Base-by-base conservation (phyloP, 2,113 vertebrate species). In the Actenoides hombroni region DNA sequence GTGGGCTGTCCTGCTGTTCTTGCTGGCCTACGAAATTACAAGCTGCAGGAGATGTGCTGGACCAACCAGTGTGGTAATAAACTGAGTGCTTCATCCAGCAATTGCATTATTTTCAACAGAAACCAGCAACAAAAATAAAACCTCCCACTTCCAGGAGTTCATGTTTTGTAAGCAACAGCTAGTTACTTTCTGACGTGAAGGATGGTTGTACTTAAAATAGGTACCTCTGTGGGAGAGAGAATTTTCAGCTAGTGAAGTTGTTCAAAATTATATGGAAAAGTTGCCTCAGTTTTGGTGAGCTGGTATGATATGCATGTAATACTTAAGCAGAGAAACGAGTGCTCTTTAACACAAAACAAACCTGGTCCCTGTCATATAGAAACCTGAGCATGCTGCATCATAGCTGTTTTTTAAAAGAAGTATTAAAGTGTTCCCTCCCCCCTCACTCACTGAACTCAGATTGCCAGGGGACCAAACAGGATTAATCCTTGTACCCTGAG, bases 351-450 rank as follows among this genome's bases (percentile, higher is more conserved):
- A 64, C 64, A 46, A 69, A 94, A n/a, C 31, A 83, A 80, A 54
- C 46, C 16, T 0, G 0, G 69, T 60, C 33, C 53, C 33, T 75
- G 51, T 25, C 11, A 1, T 54, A 21, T 0, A 0, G 93, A 96
- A 95, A 95, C 57, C 61, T 73, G 71, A 95, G 63, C 44, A 5
- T 57, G 84, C 78, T 92, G 87, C 44, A n/a, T 70, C 84, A 63
- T 63, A 67, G 93, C 75, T 94, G 77, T 94, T 95, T 96, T 94
- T 96, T 94, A 95, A 88, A 81, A 92, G 70, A 85, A 88, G 87
- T 92, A 87, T 95, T 93, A 91, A 76, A 46, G 44, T 79, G 37
- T 46, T 92, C 81, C 74, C 75, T 89, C 28, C 70, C 11, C 29
- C 18, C 21, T 91, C 0, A 1, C n/a, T 90, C 2, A 2, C 59